Base-by-base conservation (phyloP, 2,113 vertebrate genomes). In the Euleptes europaea region DNA sequence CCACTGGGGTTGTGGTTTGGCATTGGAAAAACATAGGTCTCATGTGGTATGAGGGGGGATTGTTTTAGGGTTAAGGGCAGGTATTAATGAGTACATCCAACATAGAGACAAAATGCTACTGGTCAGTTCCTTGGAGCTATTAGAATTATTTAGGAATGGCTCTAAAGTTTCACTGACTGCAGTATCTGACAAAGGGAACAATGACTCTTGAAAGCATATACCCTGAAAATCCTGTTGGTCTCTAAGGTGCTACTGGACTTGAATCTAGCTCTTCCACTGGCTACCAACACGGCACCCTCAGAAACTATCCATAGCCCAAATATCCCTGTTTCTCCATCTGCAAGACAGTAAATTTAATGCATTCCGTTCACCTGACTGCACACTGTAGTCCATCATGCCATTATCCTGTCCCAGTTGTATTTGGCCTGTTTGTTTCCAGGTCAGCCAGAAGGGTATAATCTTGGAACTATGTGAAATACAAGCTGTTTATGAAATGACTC, bases 321-420 rank as follows among this genome's bases (percentile, higher is more conserved):
- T 86, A 83, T 86, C 83, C 88, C 82, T 44, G 67, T 88, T 91
- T 84, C 78, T 17, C 78, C 7, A 5, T 5, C 15, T n/a, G 42
- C 5, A 1, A 57, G 70, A 71, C 12, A 67, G 33, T 4, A 89
- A 65, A 0, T 69, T 26, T 0, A 6, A 80, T 74, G 14, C 47
- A 88, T 17, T 54, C 1, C 23, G 81, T 84, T 49, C 60, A 35
- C 33, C 4, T 60, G 33, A 12, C 38, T 73, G 54, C 23, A 57
- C 44, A 38, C 31, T 31, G 11, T 21, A 51, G 11, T 44, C 26
- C 77, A 65, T 44, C 38, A 65, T 40, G 15, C 28, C 44, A 26
- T 47, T n/a, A n/a, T 47, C 28, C 31, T 72, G 42, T 35, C 2
- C 71, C 70, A 83, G 54, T 40, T 74, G 26, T 3, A 38, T 57